Evolutionary conservation across 1,140 invertebrate species (phyloP), one percentile per base, ranked within the genome.

Genomic region (Lepidurus arcticus): DNA sequence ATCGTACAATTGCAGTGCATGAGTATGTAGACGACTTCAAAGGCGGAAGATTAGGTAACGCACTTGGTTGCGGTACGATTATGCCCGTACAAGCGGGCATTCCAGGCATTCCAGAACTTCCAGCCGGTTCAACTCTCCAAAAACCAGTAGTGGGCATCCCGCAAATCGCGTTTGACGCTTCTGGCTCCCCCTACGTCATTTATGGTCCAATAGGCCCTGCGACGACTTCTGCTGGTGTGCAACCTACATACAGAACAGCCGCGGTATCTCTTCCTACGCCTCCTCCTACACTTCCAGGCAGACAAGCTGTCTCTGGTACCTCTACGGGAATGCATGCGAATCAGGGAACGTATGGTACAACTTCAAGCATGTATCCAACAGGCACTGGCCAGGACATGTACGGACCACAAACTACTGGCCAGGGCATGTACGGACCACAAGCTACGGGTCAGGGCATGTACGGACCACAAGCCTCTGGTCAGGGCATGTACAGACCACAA

Each of bases 1-100:
- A 74, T n/a, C 75, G 76, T 26, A 73, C 76, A 9, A 47, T 80
- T 13, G 76, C 77, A 26, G 76, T 80, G 11, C 79, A 80, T 42
- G 13, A 43, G 10, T 73, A 42, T 7, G 74, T 65, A n/a, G 79
- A 80, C 44, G 79, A 80, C 42, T 73, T 73, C 42, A 76, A 65
- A 42, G 65, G 79, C 26, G n/a, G 53, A 26, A 73, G 42, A 26
- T 21, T 65, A 7, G 53, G 53, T 65, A 13, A 21, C 53, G 53
- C 53, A 11, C 21, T 65, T 6, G 53, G 53, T 21, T 65, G 53
- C 53, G 53, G 53, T 4, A 65, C 53, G 53, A 65, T 65, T 16
- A 65, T 65, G 53, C 53, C 21, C 21, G 53, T 65, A 65, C 0
- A 65, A 21, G 53, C 53, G 16, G 53, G 53, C 13, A 65, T 65